A percentile compares a stretch with the other conserved stretches of the same genome.
phyloP scores from a whole-genome alignment of 2,797 vertebrate species.

The Eulemur coronatus region DNA sequence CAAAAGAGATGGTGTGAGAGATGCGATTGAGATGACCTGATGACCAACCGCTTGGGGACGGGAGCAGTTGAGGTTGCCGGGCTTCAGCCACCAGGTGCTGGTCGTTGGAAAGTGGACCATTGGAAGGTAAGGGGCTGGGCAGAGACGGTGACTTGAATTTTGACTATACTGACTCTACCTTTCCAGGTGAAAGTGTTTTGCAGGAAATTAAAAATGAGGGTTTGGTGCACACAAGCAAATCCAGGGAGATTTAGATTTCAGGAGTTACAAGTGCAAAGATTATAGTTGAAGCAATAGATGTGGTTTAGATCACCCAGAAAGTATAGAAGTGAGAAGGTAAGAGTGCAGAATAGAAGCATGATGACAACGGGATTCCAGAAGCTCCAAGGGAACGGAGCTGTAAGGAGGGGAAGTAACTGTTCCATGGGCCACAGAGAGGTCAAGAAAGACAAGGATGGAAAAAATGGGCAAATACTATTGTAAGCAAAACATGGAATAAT shows the following conservation, averaged over 20 bases:
- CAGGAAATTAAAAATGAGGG: neutral
- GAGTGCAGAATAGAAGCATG: neutral
- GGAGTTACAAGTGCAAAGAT: neutral
- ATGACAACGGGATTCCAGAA: too few relatives aligned
- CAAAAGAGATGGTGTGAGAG: neutral
- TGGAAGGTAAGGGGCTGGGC: neutral
- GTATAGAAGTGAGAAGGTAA: neutral
- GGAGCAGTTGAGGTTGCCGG: neutral
- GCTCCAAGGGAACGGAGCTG: neutral
- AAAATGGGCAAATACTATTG: neutral
- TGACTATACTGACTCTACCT: neutral
- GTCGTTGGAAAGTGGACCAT: neutral
- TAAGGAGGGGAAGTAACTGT: neutral
- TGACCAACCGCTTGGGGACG: too few relatives aligned
- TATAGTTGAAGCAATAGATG: neutral
- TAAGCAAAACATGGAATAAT: neutral
- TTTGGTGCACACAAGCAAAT: neutral
- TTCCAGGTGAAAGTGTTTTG: neutral
- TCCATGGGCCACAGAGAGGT: neutral
- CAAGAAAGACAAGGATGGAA: neutral
- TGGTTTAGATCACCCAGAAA: neutral
- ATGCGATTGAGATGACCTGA: neutral
- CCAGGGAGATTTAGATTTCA: neutral
- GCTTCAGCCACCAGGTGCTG: neutral
- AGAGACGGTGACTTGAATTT: neutral